Conservation (phyloP, 2,113 vertebrate species). For the Amazona guildingii region DNA sequence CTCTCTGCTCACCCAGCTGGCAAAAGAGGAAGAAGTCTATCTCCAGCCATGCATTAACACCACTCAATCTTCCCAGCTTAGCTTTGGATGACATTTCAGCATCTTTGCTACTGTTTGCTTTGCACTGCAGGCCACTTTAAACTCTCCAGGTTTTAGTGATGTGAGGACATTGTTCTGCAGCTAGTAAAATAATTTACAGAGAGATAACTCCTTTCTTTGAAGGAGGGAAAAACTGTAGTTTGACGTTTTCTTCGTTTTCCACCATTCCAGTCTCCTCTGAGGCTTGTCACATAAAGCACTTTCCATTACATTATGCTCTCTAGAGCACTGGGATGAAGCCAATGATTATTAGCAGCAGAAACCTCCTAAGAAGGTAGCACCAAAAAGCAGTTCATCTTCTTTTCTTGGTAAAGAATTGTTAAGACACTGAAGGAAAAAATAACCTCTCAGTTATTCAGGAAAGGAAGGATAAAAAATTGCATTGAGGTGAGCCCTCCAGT, state of each 20-base stretch:
- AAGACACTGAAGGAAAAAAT: background rate
- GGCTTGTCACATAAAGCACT: background rate
- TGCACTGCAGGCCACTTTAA: background rate
- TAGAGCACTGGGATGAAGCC: background rate
- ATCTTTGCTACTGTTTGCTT: background rate
- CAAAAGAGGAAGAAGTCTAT: background rate
- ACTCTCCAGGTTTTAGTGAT: background rate
- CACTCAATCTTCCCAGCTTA: background rate
- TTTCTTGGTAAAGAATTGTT: background rate
- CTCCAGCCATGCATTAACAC: background rate
- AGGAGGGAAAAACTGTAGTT: background rate
- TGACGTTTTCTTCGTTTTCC: background rate
- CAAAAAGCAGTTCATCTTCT: background rate
- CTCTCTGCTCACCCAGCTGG: background rate
- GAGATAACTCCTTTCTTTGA: background rate
- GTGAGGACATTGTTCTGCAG: background rate
- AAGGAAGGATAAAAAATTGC: background rate
- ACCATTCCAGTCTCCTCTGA: background rate
- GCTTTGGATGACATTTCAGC: background rate
- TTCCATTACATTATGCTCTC: background rate
- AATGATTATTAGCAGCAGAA: background rate
- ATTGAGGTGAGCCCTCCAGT: background rate
- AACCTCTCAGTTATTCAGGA: background rate
- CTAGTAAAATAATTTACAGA: background rate
- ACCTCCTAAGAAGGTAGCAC: background rate